Base-by-base conservation (phyloP, 2,113 vertebrate species). In the Campylomormyrus tamandua region DNA sequence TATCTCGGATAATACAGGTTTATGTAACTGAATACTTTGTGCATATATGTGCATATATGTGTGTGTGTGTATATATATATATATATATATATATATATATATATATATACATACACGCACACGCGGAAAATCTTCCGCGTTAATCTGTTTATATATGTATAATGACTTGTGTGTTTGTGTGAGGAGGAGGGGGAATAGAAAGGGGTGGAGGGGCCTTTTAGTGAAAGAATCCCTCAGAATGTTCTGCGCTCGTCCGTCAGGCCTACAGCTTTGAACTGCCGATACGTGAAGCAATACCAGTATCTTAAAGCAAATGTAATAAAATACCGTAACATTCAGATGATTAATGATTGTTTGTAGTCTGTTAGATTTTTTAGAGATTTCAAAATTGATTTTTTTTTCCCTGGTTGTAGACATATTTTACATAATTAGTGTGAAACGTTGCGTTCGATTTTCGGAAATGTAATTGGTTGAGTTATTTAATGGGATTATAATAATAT, bases 381-480 rank as follows among this genome's bases (percentile, higher is more conserved):
- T 87, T 56, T 87, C 31, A 53, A n/a, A 87, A 53, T 56, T 56
- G 85, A 53, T 35, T 87, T 87, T 87, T 87, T 24, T 31, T 17
- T 42, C 31, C 50, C 17, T 49, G 84, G 84, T 87, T 87, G 85
- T 87, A 53, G n/a, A 35, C 50, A 87, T 86, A 50, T 86, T 86
- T 86, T 86, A 27, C 48, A 86, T 53, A 87, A 53, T 87, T 87
- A 50, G 49, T 53, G 50, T 35, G n/a, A 87, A 87, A 87, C 15
- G 83, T 13, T 50, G 48, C 50, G 85, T n/a, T 35, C 85, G 48
- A 53, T 87, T 87, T 87, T 87, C 27, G 49, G 31, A 70, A 50
- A 77, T 53, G 11, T 53, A 83, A 89, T 42, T 89, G 70, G 48
- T 83, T 83, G 46, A 83, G 31, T 89, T 48, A 83, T 89, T 83